phyloP scores from a whole-genome alignment of 2,888 invertebrate genomes.

The Ectropis crepuscularia region DNA sequence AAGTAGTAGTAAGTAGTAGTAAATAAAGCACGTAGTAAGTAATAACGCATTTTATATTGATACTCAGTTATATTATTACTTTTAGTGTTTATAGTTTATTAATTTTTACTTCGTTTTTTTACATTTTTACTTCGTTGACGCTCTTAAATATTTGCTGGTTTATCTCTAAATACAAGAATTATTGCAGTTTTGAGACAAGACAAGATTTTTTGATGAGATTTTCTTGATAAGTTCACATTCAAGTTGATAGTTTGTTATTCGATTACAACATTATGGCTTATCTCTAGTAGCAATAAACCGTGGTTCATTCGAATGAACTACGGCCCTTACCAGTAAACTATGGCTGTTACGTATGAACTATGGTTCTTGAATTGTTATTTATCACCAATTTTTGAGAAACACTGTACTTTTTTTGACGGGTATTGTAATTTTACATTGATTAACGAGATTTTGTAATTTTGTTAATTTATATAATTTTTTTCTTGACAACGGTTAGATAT shows the following conservation, averaged over 20 bases:
- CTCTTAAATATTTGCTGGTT: too few relatives aligned
- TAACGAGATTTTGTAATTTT: constrained; percentile 26
- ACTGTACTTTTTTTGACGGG: constrained; percentile 19
- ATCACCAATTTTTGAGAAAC: constrained; percentile 25
- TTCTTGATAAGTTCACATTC: background rate
- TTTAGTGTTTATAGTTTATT: too few relatives aligned
- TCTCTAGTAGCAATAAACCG: constrained; percentile 2
- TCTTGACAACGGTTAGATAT: constrained; percentile 2
- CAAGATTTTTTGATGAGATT: too few relatives aligned
- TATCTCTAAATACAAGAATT: too few relatives aligned
- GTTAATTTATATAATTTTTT: constrained; percentile 25
- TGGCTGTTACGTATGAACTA: constrained; percentile 12
- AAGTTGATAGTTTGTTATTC: background rate
- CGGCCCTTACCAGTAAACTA: constrained; percentile 15
- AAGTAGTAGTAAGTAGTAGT: too few relatives aligned
- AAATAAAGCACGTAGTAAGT: too few relatives aligned
- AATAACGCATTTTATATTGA: too few relatives aligned
- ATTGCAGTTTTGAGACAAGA: too few relatives aligned
- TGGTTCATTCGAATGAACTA: constrained; percentile 18
- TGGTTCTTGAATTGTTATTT: constrained; percentile 22
- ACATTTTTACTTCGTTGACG: too few relatives aligned
- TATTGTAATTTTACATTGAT: constrained; percentile 32
- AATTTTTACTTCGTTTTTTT: too few relatives aligned
- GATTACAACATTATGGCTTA: background rate
- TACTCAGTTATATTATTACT: too few relatives aligned